Conservation (phyloP, 2,797 vertebrate genomes). For the Rhabdomys pumilio region DNA sequence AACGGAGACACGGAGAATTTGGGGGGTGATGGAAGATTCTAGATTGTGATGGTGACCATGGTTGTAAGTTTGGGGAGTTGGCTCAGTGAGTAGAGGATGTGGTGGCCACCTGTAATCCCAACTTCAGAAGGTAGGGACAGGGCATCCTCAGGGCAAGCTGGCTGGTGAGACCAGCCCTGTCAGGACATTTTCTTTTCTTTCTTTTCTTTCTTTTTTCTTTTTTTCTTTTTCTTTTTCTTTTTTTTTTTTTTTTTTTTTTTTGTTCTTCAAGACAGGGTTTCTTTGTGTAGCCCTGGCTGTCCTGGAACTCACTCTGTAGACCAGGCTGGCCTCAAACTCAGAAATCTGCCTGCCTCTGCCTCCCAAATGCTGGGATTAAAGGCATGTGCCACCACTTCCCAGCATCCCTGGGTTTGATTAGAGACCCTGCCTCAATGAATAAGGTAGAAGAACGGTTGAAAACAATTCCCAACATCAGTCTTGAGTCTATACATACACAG, state of each 20-base stretch:
- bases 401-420: neutral
- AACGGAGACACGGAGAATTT: neutral
- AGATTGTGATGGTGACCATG: neutral
- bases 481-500: too few species aligned
- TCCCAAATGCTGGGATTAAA: too few species aligned
- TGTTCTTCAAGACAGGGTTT: too few species aligned
- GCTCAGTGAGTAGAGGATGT: neutral
- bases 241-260: too few species aligned
- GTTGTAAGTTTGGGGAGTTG: neutral
- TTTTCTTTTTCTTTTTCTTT: too few species aligned
- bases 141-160: neutral
- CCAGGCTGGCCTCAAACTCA: too few species aligned
- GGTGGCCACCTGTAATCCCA: neutral
- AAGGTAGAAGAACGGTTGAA: neutral
- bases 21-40: neutral
- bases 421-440: neutral
- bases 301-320: too few species aligned
- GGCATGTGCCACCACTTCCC: too few species aligned
- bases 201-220: too few species aligned
- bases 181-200: neutral
- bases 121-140: neutral
- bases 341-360: too few species aligned
- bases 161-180: neutral
- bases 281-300: too few species aligned
- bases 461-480: neutral